These are phyloP conservation scores for Arizona elegans DNA, from an alignment of 2,113 vertebrate genomes.

Conservation along the genomic window DNA sequence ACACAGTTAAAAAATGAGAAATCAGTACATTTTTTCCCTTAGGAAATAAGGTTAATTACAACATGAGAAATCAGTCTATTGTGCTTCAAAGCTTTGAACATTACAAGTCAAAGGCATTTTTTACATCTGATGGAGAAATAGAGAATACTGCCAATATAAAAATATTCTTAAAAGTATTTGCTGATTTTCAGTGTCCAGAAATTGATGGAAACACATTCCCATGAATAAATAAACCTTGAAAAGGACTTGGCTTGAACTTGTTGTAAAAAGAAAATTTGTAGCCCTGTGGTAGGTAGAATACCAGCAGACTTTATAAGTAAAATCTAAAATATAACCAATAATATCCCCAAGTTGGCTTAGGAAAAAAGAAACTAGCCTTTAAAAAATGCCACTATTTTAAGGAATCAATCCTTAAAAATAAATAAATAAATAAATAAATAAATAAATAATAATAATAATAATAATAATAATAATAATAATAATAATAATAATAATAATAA, in stretches of 20 bases:
- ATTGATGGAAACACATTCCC: neutral
- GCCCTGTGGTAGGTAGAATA: neutral
- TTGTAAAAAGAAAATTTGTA: neutral
- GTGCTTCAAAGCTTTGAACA: neutral
- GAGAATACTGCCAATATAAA: neutral
- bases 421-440: too few species aligned
- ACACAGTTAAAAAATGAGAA: slow-evolving; percentile 5
- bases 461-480: too few species aligned
- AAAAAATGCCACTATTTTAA: neutral
- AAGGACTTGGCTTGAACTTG: neutral
- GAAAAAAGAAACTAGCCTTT: neutral
- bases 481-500: too few species aligned
- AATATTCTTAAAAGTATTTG: neutral
- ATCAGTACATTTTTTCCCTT: neutral
- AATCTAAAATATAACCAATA: neutral
- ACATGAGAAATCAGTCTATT: neutral
- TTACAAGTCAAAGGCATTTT: neutral
- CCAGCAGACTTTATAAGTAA: neutral
- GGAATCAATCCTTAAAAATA: too few species aligned
- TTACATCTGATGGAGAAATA: neutral
- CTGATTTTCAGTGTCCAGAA: neutral
- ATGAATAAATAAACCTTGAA: neutral
- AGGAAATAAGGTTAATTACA: neutral
- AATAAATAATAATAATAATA: too few species aligned
- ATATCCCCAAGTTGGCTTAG: neutral